Percentiles rank a stretch among this genome's conserved stretches.
These are phyloP conservation scores for Heliconius aoede DNA, from an alignment of 2,888 invertebrate species.

Conservation along the genomic window DNA sequence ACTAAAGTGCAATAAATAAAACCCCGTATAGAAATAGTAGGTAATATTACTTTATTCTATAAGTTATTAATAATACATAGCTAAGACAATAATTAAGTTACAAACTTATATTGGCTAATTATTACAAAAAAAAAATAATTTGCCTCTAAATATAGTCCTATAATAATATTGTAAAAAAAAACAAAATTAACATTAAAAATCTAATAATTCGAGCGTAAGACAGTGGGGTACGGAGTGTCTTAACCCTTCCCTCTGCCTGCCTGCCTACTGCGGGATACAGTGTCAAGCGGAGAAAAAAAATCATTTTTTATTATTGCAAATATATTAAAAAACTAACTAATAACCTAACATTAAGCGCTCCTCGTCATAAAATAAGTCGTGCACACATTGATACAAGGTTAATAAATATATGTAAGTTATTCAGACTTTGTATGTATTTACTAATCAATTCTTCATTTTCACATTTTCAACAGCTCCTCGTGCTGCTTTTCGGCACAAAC, in stretches of 20 bases:
- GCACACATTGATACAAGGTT: not conserved
- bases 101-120: not conserved
- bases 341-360: not conserved
- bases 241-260: too few species aligned
- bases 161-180: slow-evolving; percentile 26
- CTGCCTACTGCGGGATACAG: too few species aligned
- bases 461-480: not conserved
- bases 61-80: not conserved
- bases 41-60: not conserved
- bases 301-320: not conserved
- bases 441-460: not conserved
- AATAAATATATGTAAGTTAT: not conserved
- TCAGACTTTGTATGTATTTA: not conserved
- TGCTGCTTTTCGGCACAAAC: not conserved
- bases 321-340: not conserved
- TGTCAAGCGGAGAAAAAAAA: too few species aligned
- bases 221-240: not conserved
- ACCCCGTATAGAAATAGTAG: not conserved
- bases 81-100: not conserved
- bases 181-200: not conserved
- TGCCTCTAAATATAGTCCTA: slow-evolving; percentile 33
- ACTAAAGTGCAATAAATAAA: not conserved
- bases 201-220: too few species aligned
- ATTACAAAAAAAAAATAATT: slow-evolving; percentile 30
- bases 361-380: not conserved